Conservation (phyloP, 1,140 invertebrate species). For the Vanessa atalanta region DNA sequence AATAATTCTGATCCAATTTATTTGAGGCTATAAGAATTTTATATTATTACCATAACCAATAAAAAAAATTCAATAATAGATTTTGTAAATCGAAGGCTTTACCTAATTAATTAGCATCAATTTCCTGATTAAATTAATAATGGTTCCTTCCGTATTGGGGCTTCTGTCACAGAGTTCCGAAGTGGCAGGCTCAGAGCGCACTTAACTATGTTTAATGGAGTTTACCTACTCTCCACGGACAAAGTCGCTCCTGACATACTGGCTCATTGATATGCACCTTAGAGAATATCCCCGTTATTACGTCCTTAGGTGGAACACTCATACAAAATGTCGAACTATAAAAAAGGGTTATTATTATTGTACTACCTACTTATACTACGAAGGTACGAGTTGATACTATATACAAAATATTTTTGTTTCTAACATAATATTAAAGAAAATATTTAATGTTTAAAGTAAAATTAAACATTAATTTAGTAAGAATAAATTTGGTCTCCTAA, state of each 20-base stretch:
- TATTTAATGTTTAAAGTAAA: too few relatives aligned
- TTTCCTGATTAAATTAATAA: conserved; percentile 32
- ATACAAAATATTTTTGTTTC: background rate
- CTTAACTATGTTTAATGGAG: conserved; percentile 39
- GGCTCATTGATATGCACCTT: conserved; percentile 33
- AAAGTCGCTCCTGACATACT: conserved; percentile 21
- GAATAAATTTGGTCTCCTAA: too few relatives aligned
- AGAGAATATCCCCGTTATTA: conserved; percentile 11
- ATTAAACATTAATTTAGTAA: too few relatives aligned
- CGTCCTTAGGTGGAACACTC: background rate
- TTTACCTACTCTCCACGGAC: conserved; percentile 30
- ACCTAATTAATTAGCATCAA: conserved; percentile 33
- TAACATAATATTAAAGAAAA: too few relatives aligned
- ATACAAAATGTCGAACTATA: background rate
- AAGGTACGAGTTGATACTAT: too few relatives aligned
- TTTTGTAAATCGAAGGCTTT: too few relatives aligned
- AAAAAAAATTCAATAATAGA: too few relatives aligned
- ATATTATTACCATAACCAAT: too few relatives aligned
- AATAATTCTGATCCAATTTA: background rate
- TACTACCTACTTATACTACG: too few relatives aligned
- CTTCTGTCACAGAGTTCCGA: conserved; percentile 28
- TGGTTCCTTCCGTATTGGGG: conserved; percentile 9
- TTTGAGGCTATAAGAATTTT: background rate
- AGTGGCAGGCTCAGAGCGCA: conserved; percentile 30
- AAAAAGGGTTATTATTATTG: background rate